Conservation (phyloP, 37 sponge, comb jelly and placozoan species). For the Halichondria panicea region DNA sequence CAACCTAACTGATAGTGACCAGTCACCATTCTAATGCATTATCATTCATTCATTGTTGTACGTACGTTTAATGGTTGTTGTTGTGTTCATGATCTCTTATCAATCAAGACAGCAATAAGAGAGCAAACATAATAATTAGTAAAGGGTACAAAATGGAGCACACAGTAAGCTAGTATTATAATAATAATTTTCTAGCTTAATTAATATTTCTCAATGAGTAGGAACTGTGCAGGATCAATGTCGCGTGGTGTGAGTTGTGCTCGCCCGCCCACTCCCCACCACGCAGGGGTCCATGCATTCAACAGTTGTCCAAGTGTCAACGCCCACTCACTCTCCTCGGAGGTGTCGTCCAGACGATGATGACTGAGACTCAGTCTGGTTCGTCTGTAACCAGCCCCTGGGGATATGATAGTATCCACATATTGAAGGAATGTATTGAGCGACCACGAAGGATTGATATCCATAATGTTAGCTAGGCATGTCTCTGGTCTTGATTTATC, state of each 20-base stretch:
- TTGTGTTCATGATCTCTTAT: too few relatives aligned
- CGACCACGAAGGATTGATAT: conserved; percentile 61
- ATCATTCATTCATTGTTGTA: too few relatives aligned
- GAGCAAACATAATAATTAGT: too few relatives aligned
- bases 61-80: too few relatives aligned
- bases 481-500: background rate
- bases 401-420: conserved; percentile 51
- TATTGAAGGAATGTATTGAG: conserved; percentile 42
- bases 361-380: conserved; percentile 17
- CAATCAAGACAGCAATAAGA: too few relatives aligned
- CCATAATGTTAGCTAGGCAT: conserved; percentile 51
- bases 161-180: too few relatives aligned
- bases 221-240: conserved; percentile 28
- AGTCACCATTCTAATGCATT: too few relatives aligned
- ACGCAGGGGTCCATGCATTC: conserved; percentile 40
- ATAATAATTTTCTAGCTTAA: too few relatives aligned
- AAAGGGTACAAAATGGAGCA: too few relatives aligned
- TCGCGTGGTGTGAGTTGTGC: conserved; percentile 16
- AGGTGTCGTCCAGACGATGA: background rate
- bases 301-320: conserved; percentile 36
- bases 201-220: conserved; percentile 35
- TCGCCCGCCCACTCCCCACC: conserved; percentile 30
- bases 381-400: background rate
- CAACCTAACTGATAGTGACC: too few relatives aligned
- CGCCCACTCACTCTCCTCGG: background rate